Conservation (phyloP, 1,140 invertebrate genomes). For the Lordiphosa stackelbergi region DNA sequence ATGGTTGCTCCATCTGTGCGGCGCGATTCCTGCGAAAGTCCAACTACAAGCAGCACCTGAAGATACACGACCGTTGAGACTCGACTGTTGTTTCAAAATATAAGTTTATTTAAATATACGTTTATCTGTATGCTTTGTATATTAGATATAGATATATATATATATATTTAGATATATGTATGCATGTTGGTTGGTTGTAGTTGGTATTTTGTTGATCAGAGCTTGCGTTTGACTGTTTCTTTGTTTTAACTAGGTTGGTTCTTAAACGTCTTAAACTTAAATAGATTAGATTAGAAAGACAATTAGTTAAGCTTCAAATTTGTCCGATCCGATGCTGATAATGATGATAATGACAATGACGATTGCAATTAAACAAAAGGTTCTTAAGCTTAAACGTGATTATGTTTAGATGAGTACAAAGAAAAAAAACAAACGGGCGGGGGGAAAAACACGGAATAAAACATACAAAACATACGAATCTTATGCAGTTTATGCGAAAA, state of each 20-base stretch:
- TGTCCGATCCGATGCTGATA: no score
- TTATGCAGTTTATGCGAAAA: no score
- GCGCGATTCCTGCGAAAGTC: conserved; percentile 90
- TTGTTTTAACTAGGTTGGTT: conserved; percentile 35
- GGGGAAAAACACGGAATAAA: no score
- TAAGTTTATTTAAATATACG: conserved; percentile 53
- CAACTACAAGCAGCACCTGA: conserved; percentile 89
- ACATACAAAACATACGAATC: no score
- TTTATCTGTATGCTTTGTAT: conserved; percentile 50
- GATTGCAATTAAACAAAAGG: no score
- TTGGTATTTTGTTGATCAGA: conserved; percentile 13
- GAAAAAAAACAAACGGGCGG: no score
- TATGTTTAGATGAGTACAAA: no score
- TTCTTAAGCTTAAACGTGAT: no score
- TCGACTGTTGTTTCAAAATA: conserved; percentile 18
- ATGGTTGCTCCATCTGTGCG: conserved; percentile 84
- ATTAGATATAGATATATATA: conserved; percentile 42
- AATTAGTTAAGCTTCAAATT: no score
- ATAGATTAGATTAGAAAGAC: no score
- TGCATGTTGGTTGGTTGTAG: conserved; percentile 19
- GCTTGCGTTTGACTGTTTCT: conserved; percentile 21
- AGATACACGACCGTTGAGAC: conserved; percentile 86
- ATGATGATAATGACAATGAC: no score
- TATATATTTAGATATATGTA: conserved; percentile 27
- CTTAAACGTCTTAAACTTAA: conserved; percentile 19